A percentile compares a stretch with the other conserved stretches of the same genome.
Evolutionary conservation across 64 coral and sea anemone genomes (phyloP).

Genomic region (Stylophora pistillata): DNA sequence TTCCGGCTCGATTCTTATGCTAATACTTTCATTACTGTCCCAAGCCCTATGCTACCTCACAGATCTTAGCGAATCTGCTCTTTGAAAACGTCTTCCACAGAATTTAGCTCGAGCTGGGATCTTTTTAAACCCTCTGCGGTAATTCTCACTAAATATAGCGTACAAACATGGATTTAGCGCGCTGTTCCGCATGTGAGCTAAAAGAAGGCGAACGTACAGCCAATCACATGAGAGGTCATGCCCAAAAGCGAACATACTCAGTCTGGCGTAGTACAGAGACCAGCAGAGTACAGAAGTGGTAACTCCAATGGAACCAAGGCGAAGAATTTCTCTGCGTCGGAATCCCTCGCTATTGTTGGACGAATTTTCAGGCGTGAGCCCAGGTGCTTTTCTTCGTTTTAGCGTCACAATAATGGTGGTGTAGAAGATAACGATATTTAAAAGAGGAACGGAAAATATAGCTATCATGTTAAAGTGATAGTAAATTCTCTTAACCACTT

Average conservation of each 20-base stretch:
- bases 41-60: background rate
- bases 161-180: constrained; percentile 63
- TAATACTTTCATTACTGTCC: background rate
- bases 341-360: background rate
- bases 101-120: background rate
- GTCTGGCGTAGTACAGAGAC: constrained; percentile 54
- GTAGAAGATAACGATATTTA: constrained; percentile 30
- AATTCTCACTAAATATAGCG: constrained; percentile 64
- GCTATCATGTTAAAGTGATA: constrained; percentile 45
- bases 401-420: constrained; percentile 33
- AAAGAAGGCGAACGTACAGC: constrained; percentile 14
- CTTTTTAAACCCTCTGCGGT: constrained; percentile 37
- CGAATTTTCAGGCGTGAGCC: constrained; percentile 15
- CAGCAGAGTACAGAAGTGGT: constrained; percentile 48
- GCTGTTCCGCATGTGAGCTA: constrained; percentile 63
- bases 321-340: background rate
- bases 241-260: constrained; percentile 37
- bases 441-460: constrained; percentile 29
- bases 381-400: constrained; percentile 10
- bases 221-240: constrained; percentile 36
- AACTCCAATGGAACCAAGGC: constrained; percentile 49
- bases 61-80: background rate
- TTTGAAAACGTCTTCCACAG: background rate
- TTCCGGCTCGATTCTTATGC: background rate
- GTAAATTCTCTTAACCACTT: background rate